phyloP scores from a whole-genome alignment of 2,888 invertebrate species.

The Bombylius major region DNA sequence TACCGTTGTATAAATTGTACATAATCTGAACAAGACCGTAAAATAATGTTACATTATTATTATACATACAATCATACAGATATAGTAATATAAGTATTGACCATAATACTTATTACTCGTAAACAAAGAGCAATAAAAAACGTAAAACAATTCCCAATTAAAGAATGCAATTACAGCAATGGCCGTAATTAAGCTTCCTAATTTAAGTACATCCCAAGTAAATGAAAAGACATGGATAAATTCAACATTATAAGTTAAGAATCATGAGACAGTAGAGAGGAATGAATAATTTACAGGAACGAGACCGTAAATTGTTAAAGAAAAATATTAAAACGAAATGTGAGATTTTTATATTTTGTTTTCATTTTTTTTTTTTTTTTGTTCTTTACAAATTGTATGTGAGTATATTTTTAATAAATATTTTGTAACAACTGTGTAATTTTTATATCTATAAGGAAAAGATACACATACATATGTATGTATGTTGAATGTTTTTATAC shows the following conservation, averaged over 20 bases:
- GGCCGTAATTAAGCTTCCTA: conserved; percentile 15
- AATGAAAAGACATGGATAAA: conserved; percentile 6
- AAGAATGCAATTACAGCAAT: conserved; percentile 16
- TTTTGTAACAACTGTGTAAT: too few relatives aligned
- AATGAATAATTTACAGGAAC: neutral
- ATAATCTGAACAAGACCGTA: neutral
- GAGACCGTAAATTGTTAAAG: neutral
- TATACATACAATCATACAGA: neutral
- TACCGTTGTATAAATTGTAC: too few relatives aligned
- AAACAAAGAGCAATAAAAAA: conserved; percentile 14
- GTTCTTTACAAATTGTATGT: too few relatives aligned
- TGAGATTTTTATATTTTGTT: neutral
- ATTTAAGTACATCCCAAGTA: conserved; percentile 15
- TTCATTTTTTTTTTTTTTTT: too few relatives aligned
- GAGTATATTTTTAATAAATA: too few relatives aligned
- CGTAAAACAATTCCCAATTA: conserved; percentile 16
- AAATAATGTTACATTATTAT: neutral
- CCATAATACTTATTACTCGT: neutral
- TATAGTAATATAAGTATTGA: neutral
- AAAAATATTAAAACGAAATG: neutral
- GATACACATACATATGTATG: too few relatives aligned
- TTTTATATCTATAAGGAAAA: too few relatives aligned
- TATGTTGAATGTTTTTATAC: too few relatives aligned
- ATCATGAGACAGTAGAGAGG: neutral
- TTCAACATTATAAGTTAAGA: neutral